Conservation (phyloP, 2,797 vertebrate genomes). For the Rhinogobio ventralis region DNA sequence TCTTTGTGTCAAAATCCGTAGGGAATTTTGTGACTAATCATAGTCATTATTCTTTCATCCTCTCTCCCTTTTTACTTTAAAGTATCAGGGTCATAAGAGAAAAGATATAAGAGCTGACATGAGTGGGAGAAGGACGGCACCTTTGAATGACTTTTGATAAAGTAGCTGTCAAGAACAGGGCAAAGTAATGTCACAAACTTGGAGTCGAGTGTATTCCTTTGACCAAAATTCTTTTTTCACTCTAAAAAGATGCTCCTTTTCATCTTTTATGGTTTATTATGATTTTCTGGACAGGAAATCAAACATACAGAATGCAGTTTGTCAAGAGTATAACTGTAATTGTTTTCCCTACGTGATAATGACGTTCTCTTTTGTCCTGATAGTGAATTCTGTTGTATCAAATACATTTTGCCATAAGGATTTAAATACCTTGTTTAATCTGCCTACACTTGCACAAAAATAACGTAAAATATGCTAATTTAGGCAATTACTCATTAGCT, state of each 20-base stretch:
- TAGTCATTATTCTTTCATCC: slow-evolving; percentile 34
- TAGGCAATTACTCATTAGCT: slow-evolving; percentile 65
- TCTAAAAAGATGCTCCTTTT: background rate
- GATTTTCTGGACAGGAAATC: background rate
- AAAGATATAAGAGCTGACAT: slow-evolving; percentile 31
- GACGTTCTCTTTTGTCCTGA: background rate
- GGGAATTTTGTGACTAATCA: slow-evolving; percentile 39
- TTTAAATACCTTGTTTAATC: slow-evolving; percentile 56
- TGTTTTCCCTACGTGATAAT: background rate
- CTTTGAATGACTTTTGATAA: background rate
- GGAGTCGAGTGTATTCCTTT: background rate
- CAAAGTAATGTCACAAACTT: slow-evolving; percentile 26
- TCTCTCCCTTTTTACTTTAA: slow-evolving; percentile 32
- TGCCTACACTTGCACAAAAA: slow-evolving; percentile 67
- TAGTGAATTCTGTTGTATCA: slow-evolving; percentile 10
- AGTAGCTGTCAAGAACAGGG: slow-evolving; percentile 24
- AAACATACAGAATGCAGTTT: background rate
- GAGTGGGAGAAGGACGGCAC: slow-evolving; percentile 3
- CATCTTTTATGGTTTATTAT: background rate
- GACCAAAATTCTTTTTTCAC: background rate
- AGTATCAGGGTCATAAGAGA: slow-evolving; percentile 28
- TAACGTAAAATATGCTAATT: slow-evolving; percentile 58
- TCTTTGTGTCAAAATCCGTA: slow-evolving; percentile 29
- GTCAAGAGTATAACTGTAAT: background rate
- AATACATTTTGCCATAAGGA: background rate